Conservation (phyloP, 2,113 vertebrate species). For the Channa argus region DNA sequence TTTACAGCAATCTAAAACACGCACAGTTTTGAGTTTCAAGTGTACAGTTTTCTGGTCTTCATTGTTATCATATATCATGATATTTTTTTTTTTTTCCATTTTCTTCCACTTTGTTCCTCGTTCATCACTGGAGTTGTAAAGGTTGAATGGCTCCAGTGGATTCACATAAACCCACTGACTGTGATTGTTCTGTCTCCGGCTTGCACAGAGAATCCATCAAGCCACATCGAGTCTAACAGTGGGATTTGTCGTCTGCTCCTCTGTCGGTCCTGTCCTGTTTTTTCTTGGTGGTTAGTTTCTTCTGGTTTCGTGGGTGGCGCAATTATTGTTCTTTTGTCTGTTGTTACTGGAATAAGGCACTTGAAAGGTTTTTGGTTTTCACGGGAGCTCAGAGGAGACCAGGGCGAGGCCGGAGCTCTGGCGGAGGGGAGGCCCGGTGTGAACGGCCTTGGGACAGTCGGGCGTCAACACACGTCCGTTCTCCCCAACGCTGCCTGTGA, state of each 20-base stretch:
- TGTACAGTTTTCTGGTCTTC: constrained; percentile 82
- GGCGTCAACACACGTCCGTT: constrained; percentile 97
- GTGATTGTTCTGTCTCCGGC: constrained; percentile 43
- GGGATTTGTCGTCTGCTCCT: constrained; percentile 15
- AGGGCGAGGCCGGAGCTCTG: constrained; percentile 98
- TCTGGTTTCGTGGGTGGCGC: constrained; percentile 43
- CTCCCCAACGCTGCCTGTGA: constrained; percentile 98
- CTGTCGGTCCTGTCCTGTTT: constrained; percentile 19
- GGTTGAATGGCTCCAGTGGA: constrained; percentile 18
- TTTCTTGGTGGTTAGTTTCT: constrained; percentile 35
- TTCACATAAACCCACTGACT: constrained; percentile 18
- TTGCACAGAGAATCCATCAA: constrained; percentile 35
- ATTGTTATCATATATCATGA: constrained; percentile 63
- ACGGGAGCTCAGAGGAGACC: constrained; percentile 98
- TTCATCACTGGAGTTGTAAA: constrained; percentile 33
- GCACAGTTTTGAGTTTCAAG: constrained; percentile 70
- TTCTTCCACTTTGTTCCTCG: neutral
- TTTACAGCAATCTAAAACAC: constrained; percentile 56
- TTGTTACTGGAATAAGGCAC: constrained; percentile 93
- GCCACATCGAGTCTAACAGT: constrained; percentile 1
- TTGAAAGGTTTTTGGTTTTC: constrained; percentile 97
- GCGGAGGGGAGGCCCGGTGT: constrained; percentile 92
- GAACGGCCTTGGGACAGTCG: constrained; percentile 97
- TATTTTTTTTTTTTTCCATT: constrained; percentile 46
- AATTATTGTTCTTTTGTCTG: constrained; percentile 30